Conservation (phyloP, 2,888 invertebrate genomes). For the Troglohyphantes excavatus region DNA sequence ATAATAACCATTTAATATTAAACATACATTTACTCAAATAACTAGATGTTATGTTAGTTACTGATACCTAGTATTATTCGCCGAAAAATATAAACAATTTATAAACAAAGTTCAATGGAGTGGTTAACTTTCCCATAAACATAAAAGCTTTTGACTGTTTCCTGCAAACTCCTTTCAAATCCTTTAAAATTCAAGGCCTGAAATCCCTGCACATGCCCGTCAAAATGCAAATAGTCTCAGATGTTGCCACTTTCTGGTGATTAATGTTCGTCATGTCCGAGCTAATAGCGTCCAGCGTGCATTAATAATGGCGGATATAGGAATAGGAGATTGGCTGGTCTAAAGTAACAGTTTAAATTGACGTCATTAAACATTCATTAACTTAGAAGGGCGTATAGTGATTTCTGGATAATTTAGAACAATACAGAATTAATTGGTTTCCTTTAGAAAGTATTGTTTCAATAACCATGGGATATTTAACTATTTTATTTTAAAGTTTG, state of each 20-base stretch:
- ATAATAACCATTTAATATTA: too few relatives aligned
- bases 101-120: too few relatives aligned
- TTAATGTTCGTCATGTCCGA: conserved; percentile 51
- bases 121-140: too few relatives aligned
- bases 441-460: neutral
- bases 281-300: conserved; percentile 41
- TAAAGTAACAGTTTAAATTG: conserved; percentile 31
- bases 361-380: conserved; percentile 53
- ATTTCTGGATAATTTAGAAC: conserved; percentile 23
- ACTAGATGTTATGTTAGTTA: neutral
- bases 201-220: conserved; percentile 44
- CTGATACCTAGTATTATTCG: too few relatives aligned
- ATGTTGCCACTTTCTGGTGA: conserved; percentile 62
- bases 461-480: neutral
- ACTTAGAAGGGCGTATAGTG: conserved; percentile 19
- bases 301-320: conserved; percentile 49
- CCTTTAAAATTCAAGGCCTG: conserved; percentile 46
- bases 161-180: neutral
- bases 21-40: too few relatives aligned
- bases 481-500: neutral
- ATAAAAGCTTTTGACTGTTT: neutral
- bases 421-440: neutral
- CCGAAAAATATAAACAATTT: too few relatives aligned
- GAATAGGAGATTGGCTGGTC: neutral
- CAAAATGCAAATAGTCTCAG: conserved; percentile 46